Evolutionary conservation across 2,113 vertebrate species (phyloP).

Genomic region (Notarius lentiginosus): DNA sequence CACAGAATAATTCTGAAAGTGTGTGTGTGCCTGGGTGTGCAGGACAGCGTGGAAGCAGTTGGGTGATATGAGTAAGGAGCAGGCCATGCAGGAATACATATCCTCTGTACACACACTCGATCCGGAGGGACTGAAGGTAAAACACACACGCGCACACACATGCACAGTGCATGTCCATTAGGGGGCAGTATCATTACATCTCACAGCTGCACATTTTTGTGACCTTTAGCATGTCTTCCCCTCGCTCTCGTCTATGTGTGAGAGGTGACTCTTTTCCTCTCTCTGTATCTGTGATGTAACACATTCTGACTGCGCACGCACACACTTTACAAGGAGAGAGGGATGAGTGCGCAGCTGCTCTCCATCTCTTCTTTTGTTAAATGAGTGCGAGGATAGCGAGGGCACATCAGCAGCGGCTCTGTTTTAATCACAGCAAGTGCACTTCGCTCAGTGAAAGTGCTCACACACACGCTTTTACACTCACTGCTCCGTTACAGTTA

Average conservation of each 20-base stretch:
- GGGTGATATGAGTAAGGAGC: conserved; percentile 82
- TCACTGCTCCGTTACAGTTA: conserved; percentile 54
- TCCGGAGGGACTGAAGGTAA: conserved; percentile 86
- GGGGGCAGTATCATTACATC: conserved; percentile 1
- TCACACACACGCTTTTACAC: conserved; percentile 53
- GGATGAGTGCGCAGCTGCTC: background rate
- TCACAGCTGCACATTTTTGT: background rate
- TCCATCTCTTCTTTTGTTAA: conserved; percentile 21
- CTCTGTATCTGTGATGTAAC: conserved; percentile 14
- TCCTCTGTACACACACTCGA: conserved; percentile 85
- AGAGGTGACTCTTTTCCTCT: background rate
- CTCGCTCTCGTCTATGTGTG: too few relatives aligned
- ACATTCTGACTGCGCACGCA: conserved; percentile 60
- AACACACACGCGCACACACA: conserved; percentile 62
- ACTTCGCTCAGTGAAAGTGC: conserved; percentile 71
- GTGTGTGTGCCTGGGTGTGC: conserved; percentile 48
- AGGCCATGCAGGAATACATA: conserved; percentile 95
- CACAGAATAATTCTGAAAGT: background rate
- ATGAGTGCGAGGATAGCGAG: conserved; percentile 40
- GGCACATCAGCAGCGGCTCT: conserved; percentile 69
- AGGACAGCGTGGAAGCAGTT: conserved; percentile 98
- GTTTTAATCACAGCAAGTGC: conserved; percentile 65
- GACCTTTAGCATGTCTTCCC: background rate
- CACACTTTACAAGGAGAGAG: conserved; percentile 57
- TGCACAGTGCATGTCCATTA: conserved; percentile 2